phyloP scores from a whole-genome alignment of 2,797 vertebrate species.

The Taenioides sp. region DNA sequence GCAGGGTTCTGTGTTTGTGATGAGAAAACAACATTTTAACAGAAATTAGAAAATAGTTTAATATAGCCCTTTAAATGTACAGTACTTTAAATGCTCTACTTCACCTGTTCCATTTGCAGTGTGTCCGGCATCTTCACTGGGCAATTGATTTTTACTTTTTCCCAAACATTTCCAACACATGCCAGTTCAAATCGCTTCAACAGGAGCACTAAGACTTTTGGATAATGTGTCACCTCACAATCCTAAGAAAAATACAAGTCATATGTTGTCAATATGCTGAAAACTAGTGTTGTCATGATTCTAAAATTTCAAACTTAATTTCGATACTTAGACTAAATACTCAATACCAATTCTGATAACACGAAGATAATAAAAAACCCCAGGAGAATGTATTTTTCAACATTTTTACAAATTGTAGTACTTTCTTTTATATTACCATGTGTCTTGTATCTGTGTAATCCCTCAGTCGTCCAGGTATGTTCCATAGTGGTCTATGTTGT shows the following conservation, averaged over 20 bases:
- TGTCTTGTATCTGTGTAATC: too few relatives aligned
- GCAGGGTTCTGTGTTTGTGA: too few relatives aligned
- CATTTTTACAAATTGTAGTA: too few relatives aligned
- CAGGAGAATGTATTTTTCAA: too few relatives aligned
- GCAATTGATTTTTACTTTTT: conserved; percentile 59
- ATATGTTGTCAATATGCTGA: conserved; percentile 3
- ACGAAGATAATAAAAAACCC: not conserved
- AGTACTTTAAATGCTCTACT: not conserved
- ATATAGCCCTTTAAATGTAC: not conserved
- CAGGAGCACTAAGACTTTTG: conserved; percentile 69
- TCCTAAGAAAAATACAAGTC: conserved; percentile 37
- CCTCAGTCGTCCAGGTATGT: too few relatives aligned
- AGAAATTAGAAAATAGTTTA: too few relatives aligned
- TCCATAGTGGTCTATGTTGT: too few relatives aligned
- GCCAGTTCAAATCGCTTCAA: conserved; percentile 69
- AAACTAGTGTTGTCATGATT: too few relatives aligned
- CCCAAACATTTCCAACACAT: conserved; percentile 57
- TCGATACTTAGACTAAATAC: not conserved
- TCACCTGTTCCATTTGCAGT: conserved; percentile 45
- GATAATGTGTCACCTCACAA: conserved; percentile 48
- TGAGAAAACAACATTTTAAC: too few relatives aligned
- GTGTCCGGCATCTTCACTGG: conserved; percentile 40
- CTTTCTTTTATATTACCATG: too few relatives aligned
- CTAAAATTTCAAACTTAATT: too few relatives aligned
- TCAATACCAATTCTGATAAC: too few relatives aligned